Conservation (phyloP, 2,888 invertebrate genomes). For the Malachius bipustulatus region DNA sequence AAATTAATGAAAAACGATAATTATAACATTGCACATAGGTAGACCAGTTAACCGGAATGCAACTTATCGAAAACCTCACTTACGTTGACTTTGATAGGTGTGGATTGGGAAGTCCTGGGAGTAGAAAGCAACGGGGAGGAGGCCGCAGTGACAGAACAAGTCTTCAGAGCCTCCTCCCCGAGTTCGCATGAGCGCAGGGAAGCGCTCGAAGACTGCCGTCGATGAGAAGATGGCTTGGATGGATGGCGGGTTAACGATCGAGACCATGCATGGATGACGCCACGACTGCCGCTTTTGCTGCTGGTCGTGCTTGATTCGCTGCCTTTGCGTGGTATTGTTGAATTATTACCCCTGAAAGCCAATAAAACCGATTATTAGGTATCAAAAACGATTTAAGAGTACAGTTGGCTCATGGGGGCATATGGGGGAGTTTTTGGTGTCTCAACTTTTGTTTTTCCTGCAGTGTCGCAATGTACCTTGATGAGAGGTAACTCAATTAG, state of each 20-base stretch:
- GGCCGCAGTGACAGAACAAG: slow-evolving; percentile 30
- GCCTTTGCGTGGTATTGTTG: slow-evolving; percentile 34
- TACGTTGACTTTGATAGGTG: background rate
- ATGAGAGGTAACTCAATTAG: too few species aligned
- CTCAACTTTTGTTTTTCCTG: too few species aligned
- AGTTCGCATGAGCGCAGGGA: slow-evolving; percentile 32
- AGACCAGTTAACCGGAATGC: too few species aligned
- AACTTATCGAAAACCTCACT: too few species aligned
- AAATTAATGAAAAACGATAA: too few species aligned
- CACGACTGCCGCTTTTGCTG: slow-evolving; percentile 21
- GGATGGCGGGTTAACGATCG: slow-evolving; percentile 36
- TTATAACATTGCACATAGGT: too few species aligned
- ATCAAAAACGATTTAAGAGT: too few species aligned
- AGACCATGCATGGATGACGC: slow-evolving; percentile 25
- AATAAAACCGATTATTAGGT: too few species aligned
- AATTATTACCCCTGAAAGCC: slow-evolving; percentile 29
- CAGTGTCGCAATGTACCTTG: too few species aligned
- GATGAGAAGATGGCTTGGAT: slow-evolving; percentile 29
- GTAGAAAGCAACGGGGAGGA: slow-evolving; percentile 44
- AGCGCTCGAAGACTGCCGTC: slow-evolving; percentile 26
- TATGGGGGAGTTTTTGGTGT: too few species aligned
- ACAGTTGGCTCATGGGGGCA: too few species aligned
- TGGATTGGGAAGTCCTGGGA: background rate
- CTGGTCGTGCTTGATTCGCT: slow-evolving; percentile 29
- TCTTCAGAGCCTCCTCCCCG: slow-evolving; percentile 46